A percentile compares a stretch with the other conserved stretches of the same genome.
These are phyloP conservation scores for Aurelia sp. DNA, from an alignment of 30 jellyfish, hydroid and myxozoan genomes.

Conservation along the genomic window DNA sequence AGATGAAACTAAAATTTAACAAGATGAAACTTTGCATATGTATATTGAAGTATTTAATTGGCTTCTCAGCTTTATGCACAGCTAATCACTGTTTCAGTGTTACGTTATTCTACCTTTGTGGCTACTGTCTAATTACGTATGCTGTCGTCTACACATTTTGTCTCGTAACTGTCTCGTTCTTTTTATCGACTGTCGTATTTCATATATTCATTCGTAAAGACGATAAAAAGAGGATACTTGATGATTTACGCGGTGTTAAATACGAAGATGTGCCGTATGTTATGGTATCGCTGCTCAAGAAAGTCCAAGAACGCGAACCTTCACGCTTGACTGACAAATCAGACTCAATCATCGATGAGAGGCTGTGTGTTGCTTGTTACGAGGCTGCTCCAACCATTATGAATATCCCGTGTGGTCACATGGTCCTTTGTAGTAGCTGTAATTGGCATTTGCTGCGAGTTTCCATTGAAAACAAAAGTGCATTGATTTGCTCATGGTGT, in stretches of 20 bases:
- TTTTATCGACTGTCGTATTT: constrained; percentile 45
- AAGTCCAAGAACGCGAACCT: constrained; percentile 27
- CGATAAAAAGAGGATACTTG: constrained; percentile 31
- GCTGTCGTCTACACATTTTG: constrained; percentile 32
- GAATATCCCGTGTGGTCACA: constrained; percentile 67
- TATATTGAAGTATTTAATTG: constrained; percentile 7
- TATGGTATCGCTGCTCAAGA: constrained; percentile 47
- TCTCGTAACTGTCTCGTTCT: constrained; percentile 34
- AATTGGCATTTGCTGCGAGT: constrained; percentile 60
- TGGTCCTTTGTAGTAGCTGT: constrained; percentile 62
- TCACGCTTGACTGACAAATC: neutral
- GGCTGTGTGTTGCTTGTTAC: constrained; percentile 67
- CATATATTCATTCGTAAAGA: constrained; percentile 21
- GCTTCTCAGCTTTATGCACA: constrained; percentile 36
- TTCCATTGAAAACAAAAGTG: constrained; percentile 55
- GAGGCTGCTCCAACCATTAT: constrained; percentile 49
- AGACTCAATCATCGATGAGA: neutral
- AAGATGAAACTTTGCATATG: constrained; percentile 7
- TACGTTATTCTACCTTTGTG: constrained; percentile 42
- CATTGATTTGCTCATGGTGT: constrained; percentile 68
- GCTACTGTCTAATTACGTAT: constrained; percentile 58
- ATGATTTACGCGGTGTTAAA: constrained; percentile 40
- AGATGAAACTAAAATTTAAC: neutral
- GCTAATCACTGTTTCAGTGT: constrained; percentile 60
- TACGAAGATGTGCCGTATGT: constrained; percentile 61